Conservation (phyloP, 1,140 invertebrate genomes). For the Ceratina australensis region DNA sequence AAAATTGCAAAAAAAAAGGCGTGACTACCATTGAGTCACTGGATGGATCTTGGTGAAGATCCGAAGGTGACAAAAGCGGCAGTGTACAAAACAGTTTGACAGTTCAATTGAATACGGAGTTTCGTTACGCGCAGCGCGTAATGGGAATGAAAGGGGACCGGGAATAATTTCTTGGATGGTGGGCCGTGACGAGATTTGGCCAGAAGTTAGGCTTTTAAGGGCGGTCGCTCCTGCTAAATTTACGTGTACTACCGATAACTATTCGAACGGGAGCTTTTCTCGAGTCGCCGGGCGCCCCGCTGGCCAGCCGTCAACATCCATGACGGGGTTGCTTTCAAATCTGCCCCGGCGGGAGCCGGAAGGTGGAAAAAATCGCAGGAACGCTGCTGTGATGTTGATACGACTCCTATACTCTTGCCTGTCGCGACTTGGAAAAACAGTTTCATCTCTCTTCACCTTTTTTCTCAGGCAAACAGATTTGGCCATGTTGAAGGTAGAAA, state of each 20-base stretch:
- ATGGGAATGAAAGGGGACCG: background rate
- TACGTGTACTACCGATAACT: background rate
- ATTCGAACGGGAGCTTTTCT: constrained; percentile 20
- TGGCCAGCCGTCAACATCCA: constrained; percentile 45
- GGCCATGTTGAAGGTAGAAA: too few relatives aligned
- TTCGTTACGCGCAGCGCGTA: constrained; percentile 13
- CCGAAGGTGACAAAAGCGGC: background rate
- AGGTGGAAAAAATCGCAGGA: constrained; percentile 32
- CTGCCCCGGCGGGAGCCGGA: background rate
- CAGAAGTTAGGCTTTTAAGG: constrained; percentile 47
- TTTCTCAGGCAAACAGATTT: too few relatives aligned
- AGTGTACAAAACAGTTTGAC: background rate
- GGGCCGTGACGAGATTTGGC: constrained; percentile 51
- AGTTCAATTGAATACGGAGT: background rate
- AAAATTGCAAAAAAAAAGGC: too few relatives aligned
- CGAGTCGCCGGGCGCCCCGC: constrained; percentile 32
- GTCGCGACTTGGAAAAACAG: constrained; percentile 8
- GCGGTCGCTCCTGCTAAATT: constrained; percentile 6
- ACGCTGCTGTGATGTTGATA: constrained; percentile 42
- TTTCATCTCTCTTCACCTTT: background rate
- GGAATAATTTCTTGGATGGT: constrained; percentile 8
- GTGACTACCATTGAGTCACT: background rate
- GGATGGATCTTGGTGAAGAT: background rate
- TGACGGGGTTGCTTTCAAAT: constrained; percentile 45
- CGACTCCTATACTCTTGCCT: constrained; percentile 25